Evolutionary conservation across 2,797 vertebrate genomes (phyloP).

Genomic region (Onychomys torridus): DNA sequence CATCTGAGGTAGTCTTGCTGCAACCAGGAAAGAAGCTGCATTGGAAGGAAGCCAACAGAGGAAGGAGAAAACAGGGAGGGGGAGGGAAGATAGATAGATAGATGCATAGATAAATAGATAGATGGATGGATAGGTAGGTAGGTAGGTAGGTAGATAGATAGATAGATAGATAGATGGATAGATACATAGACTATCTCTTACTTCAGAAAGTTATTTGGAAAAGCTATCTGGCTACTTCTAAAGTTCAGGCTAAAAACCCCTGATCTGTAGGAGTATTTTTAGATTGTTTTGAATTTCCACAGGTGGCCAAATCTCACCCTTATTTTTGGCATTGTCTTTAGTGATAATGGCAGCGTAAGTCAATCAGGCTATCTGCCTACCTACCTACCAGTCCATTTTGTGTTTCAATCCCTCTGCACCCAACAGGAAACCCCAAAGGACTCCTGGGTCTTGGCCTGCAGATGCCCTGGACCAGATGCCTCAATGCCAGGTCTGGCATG

Average conservation of each 20-base stretch:
- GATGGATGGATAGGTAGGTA: background rate
- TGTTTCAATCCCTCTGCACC: background rate
- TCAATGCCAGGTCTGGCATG: background rate
- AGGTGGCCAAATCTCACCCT: background rate
- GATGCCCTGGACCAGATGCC: background rate
- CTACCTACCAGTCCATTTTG: background rate
- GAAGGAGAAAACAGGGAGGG: background rate
- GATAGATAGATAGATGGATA: background rate
- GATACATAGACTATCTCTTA: background rate
- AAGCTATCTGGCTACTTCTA: background rate
- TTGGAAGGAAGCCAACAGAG: slow-evolving; percentile 18
- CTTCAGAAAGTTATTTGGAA: slow-evolving; percentile 14
- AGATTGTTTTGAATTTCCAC: slow-evolving; percentile 34
- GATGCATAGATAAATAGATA: no score
- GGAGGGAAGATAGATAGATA: background rate
- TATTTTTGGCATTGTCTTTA: slow-evolving; percentile 7
- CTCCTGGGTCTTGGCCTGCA: slow-evolving; percentile 3
- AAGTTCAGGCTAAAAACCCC: background rate
- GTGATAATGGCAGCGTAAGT: background rate
- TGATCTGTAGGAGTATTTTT: background rate
- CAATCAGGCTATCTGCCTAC: background rate
- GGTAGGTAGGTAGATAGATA: no score
- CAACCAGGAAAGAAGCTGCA: background rate
- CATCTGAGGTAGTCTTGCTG: background rate
- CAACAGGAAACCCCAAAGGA: background rate